These are phyloP conservation scores for Sebastes melanostomus DNA, from an alignment of 2,797 vertebrate species.

Conservation along the genomic window DNA sequence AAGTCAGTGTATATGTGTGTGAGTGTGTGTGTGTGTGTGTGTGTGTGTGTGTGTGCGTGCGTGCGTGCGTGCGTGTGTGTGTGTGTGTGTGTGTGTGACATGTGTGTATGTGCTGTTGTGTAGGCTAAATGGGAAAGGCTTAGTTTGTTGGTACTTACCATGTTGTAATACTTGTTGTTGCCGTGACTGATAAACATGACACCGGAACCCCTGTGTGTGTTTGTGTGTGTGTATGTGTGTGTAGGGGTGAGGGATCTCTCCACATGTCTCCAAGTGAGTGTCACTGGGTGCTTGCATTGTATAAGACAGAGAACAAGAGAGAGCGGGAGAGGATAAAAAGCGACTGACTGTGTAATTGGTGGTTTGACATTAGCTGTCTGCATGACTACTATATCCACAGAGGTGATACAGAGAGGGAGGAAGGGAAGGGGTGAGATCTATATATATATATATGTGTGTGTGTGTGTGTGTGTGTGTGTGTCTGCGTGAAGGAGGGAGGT, in stretches of 20 bases:
- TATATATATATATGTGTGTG: neutral
- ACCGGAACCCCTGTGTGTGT: conserved; percentile 14
- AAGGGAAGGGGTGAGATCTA: neutral
- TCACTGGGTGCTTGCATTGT: conserved; percentile 18
- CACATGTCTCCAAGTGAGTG: neutral
- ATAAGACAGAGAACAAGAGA: conserved; percentile 14
- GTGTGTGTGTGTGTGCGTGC: neutral
- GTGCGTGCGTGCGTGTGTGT: neutral
- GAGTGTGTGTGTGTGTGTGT: neutral
- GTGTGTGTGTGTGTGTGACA: neutral
- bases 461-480: neutral
- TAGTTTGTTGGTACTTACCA: conserved; percentile 34
- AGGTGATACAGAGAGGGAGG: conserved; percentile 23
- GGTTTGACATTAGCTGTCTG: conserved; percentile 70
- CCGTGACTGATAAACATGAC: conserved; percentile 48
- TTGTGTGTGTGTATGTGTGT: neutral
- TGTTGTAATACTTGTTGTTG: conserved; percentile 34
- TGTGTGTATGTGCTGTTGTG: neutral
- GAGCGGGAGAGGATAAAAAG: conserved; percentile 42
- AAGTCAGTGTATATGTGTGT: neutral
- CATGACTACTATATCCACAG: conserved; percentile 52
- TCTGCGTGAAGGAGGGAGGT: neutral
- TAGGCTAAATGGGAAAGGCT: conserved; percentile 13
- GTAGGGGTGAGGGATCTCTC: neutral
- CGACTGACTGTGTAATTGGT: conserved; percentile 67